Conservation (phyloP, 2,113 vertebrate genomes). For the Gallinago jamesoni region DNA sequence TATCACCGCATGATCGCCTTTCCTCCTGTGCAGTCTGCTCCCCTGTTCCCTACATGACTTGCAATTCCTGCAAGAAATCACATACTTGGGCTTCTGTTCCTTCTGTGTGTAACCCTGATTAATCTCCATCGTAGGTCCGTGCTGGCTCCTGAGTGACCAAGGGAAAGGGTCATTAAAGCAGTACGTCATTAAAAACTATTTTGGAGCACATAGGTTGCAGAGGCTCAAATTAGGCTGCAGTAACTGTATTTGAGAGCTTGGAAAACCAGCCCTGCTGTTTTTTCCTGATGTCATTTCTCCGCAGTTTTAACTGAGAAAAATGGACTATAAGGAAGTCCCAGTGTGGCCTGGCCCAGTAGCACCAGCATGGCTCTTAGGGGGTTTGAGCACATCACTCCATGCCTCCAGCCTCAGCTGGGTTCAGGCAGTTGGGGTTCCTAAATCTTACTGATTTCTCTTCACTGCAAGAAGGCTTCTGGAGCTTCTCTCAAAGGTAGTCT, state of each 20-base stretch:
- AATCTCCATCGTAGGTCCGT: not conserved
- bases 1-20: not conserved
- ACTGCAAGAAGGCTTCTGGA: not conserved
- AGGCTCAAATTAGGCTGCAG: not conserved
- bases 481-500: not conserved
- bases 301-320: not conserved
- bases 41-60: not conserved
- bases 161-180: not conserved
- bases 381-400: not conserved
- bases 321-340: not conserved
- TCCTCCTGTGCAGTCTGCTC: not conserved
- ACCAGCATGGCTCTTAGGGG: accelerated
- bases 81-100: not conserved
- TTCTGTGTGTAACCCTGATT: not conserved
- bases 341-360: not conserved
- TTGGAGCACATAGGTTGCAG: not conserved
- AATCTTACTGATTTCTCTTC: not conserved
- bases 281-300: not conserved
- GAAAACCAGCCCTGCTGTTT: not conserved
- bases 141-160: not conserved
- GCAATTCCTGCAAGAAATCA: not conserved
- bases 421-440: not conserved
- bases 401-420: not conserved
- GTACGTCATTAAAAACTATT: not conserved
- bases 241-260: not conserved